phyloP scores from a whole-genome alignment of 2,797 vertebrate genomes.

The Anableps anableps region DNA sequence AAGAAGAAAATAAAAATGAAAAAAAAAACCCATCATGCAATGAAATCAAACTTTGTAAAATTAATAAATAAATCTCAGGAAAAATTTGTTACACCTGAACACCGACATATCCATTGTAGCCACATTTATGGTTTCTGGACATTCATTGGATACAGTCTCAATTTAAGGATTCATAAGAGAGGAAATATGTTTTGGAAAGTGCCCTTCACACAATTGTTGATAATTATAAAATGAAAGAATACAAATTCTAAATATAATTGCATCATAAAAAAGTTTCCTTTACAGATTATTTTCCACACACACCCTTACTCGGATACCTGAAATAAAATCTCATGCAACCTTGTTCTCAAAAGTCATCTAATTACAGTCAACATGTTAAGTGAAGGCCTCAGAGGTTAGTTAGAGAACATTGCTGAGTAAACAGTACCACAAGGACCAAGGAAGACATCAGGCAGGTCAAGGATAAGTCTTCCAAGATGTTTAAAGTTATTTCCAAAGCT shows the following conservation, averaged over 20 bases:
- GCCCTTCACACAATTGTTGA: background rate
- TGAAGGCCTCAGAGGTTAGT: background rate
- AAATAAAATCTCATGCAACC: background rate
- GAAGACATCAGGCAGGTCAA: background rate
- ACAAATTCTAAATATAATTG: background rate
- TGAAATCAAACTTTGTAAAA: constrained; percentile 21
- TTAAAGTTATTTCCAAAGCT: background rate
- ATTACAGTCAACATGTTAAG: background rate
- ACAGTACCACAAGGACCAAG: background rate
- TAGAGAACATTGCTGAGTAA: background rate
- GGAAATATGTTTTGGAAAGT: background rate
- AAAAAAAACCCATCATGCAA: constrained; percentile 29
- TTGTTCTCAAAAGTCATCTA: background rate
- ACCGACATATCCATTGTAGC: background rate
- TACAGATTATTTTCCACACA: background rate
- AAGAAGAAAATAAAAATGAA: constrained; percentile 49
- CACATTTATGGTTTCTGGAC: background rate
- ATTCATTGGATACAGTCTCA: background rate
- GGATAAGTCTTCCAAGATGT: background rate
- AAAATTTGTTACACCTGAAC: background rate
- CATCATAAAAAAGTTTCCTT: background rate
- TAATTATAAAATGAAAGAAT: background rate
- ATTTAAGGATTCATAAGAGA: no score
- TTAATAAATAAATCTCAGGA: background rate
- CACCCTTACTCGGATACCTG: background rate